Evolutionary conservation across 2,888 invertebrate genomes (phyloP).

Genomic region (Sussaba pulchella): DNA sequence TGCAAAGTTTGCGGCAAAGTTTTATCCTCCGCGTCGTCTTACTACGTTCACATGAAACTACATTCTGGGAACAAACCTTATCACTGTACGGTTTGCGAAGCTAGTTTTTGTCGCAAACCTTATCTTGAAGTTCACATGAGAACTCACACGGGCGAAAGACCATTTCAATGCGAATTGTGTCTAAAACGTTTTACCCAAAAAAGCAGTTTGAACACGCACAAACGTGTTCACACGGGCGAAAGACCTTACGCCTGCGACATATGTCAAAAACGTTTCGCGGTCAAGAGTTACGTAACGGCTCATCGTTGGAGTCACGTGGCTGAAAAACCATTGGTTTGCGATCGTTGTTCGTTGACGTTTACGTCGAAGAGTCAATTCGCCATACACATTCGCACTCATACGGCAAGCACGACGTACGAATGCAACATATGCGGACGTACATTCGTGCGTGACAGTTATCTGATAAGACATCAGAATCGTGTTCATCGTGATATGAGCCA

Average conservation of each 20-base stretch:
- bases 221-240: conserved; percentile 92
- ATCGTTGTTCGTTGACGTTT: conserved; percentile 90
- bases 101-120: conserved; percentile 92
- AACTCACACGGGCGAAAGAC: conserved; percentile 91
- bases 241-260: conserved; percentile 92
- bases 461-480: conserved; percentile 91
- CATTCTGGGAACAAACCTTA: conserved; percentile 93
- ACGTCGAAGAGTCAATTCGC: conserved; percentile 91
- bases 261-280: conserved; percentile 92
- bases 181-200: conserved; percentile 93
- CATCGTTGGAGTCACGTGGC: conserved; percentile 93
- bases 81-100: conserved; percentile 91
- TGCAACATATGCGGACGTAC: conserved; percentile 91
- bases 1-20: conserved; percentile 93
- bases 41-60: conserved; percentile 93
- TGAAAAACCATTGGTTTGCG: conserved; percentile 90
- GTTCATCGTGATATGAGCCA: conserved; percentile 87
- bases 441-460: conserved; percentile 91
- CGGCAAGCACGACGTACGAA: conserved; percentile 89
- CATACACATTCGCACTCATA: conserved; percentile 91
- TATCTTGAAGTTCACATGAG: conserved; percentile 93
- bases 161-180: conserved; percentile 91
- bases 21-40: conserved; percentile 91
- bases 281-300: conserved; percentile 92
- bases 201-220: conserved; percentile 93